phyloP scores from a whole-genome alignment of 2,888 invertebrate genomes.

The Andrena bucephala region DNA sequence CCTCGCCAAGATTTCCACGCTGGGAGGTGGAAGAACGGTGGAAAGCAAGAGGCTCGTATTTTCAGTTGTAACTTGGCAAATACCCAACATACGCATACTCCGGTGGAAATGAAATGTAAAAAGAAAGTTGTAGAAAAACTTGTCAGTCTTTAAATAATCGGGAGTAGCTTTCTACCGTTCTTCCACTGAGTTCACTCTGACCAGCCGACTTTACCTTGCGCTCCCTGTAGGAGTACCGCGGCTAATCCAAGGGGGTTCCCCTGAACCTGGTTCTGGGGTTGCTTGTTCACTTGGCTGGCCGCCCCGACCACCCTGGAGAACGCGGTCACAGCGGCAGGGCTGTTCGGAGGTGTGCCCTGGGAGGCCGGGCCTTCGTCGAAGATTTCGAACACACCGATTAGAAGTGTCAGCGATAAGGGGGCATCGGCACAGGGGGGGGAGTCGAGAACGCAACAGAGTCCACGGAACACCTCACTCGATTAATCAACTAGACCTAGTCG shows the following conservation, averaged over 20 bases:
- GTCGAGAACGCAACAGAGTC: constrained; percentile 29
- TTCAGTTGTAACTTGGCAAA: no score
- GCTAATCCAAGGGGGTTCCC: constrained; percentile 82
- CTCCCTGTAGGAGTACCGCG: constrained; percentile 85
- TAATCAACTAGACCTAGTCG: constrained; percentile 56
- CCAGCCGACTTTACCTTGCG: constrained; percentile 83
- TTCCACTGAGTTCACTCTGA: constrained; percentile 13
- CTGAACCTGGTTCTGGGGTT: constrained; percentile 64
- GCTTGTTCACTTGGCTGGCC: constrained; percentile 70
- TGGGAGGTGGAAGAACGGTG: constrained; percentile 41
- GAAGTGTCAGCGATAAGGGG: constrained; percentile 23
- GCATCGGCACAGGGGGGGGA: neutral
- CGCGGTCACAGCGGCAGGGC: constrained; percentile 80
- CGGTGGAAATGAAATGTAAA: no score
- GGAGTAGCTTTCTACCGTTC: constrained; percentile 25
- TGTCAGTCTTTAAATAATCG: no score
- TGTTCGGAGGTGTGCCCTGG: constrained; percentile 83
- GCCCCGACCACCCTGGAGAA: constrained; percentile 81
- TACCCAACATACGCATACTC: no score
- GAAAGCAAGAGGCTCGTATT: neutral
- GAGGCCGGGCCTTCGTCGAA: constrained; percentile 76
- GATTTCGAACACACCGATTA: constrained; percentile 62
- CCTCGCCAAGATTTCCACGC: constrained; percentile 12
- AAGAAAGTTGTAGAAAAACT: no score
- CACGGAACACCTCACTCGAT: constrained; percentile 40